phyloP scores from a whole-genome alignment of 1,140 invertebrate genomes.

The Drosophila subobscura region DNA sequence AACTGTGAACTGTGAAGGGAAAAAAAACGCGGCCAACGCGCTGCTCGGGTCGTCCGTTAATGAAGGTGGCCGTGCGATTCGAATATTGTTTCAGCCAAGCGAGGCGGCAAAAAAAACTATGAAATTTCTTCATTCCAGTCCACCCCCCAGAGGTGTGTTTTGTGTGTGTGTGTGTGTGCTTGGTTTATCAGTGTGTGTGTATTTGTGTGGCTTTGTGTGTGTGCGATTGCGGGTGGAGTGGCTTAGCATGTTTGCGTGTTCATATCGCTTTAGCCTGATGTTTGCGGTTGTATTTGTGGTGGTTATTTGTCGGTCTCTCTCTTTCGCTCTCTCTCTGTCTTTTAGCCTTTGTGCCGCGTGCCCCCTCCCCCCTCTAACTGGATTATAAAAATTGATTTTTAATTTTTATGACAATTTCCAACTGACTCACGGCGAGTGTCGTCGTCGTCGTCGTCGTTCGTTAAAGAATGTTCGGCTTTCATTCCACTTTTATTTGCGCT shows the following conservation, averaged over 20 bases:
- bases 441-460: conserved; percentile 25
- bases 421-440: conserved; percentile 55
- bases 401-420: conserved; percentile 83
- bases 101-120: conserved; percentile 69
- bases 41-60: conserved; percentile 74
- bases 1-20: conserved; percentile 16
- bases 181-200: not conserved
- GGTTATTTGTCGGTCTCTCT: conserved; percentile 5
- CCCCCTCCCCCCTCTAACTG: conserved; percentile 60
- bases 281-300: conserved; percentile 51
- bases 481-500: conserved; percentile 51
- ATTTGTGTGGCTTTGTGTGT: conserved; percentile 8
- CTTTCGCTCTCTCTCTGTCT: conserved; percentile 24
- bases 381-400: conserved; percentile 84
- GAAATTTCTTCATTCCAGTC: conserved; percentile 80
- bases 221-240: conserved; percentile 30
- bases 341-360: conserved; percentile 21
- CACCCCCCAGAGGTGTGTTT: conserved; percentile 35
- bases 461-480: conserved; percentile 24
- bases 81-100: conserved; percentile 70
- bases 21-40: conserved; percentile 69
- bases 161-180: conserved; percentile 10
- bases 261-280: conserved; percentile 54
- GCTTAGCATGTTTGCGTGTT: conserved; percentile 67
- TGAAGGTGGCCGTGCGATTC: conserved; percentile 68